Evolutionary conservation across 2,113 vertebrate species (phyloP).

Genomic region (Orthochromis indermauri): DNA sequence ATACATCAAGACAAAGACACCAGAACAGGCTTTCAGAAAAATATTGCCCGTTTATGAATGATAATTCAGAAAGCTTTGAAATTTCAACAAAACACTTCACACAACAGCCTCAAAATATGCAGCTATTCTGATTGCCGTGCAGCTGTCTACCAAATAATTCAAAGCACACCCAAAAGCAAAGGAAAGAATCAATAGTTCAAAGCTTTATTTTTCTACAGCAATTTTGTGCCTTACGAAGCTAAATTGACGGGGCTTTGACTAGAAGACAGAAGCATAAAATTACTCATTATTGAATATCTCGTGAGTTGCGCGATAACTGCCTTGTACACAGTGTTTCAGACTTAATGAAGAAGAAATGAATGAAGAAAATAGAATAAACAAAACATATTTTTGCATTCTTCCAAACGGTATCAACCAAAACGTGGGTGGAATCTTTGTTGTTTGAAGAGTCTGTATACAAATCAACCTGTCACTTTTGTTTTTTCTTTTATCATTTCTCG

Average conservation of each 20-base stretch:
- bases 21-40: not conserved
- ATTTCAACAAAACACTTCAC: slow-evolving; percentile 15
- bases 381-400: not conserved
- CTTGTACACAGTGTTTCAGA: not conserved
- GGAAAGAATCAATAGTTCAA: slow-evolving; percentile 56
- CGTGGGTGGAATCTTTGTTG: not conserved
- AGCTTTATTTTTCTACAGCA: slow-evolving; percentile 45
- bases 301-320: slow-evolving; percentile 8
- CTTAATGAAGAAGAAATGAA: slow-evolving; percentile 16
- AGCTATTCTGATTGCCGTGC: slow-evolving; percentile 3
- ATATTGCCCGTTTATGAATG: not conserved
- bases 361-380: slow-evolving; percentile 16
- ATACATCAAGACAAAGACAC: not conserved
- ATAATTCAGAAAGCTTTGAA: slow-evolving; percentile 4
- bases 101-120: slow-evolving; percentile 16
- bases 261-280: slow-evolving; percentile 35
- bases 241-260: slow-evolving; percentile 40
- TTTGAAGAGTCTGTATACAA: not conserved
- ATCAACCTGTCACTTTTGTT: not conserved
- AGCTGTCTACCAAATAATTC: slow-evolving; percentile 37
- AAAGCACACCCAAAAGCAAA: slow-evolving; percentile 42
- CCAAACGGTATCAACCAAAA: not conserved
- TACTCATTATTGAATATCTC: slow-evolving; percentile 34
- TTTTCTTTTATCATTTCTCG: not conserved
- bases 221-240: slow-evolving; percentile 43